Base-by-base conservation (phyloP, 1,140 invertebrate species). In the Pseudomyrmex gracilis region DNA sequence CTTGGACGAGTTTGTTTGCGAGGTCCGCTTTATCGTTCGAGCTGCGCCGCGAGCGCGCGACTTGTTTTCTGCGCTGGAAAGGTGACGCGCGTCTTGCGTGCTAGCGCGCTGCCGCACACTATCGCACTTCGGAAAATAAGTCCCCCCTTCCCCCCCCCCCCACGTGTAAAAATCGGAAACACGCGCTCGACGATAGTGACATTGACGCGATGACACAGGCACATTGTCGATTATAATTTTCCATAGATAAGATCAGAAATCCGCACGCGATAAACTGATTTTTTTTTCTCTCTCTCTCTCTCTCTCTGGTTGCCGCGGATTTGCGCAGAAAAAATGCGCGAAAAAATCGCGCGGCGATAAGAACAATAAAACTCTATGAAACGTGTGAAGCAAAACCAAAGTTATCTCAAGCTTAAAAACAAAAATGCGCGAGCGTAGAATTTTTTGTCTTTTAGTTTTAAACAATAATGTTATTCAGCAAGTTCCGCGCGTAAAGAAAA, bases 1-100 rank as follows among this genome's bases (percentile, higher is more conserved):
- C 91, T 92, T 91, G 87, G 73, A 85, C 89, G 85, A 83, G 82
- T 86, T 80, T 91, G 86, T 90, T 91, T 90, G 88, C 87, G 70
- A 91, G 91, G 90, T 86, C 89, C 88, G 85, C 74, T 87, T 92
- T 92, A 92, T 92, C 92, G 73, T 84, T 73, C 15, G 43, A 17
- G 63, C 51, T 45, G 63, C 77, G 60, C 13, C 55, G 53, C 73
- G 53, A 61, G 13, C 24, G 61, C 24, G 61, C 51, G 77, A 17
- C 20, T 82, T 85, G 87, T 88, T 86, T 86, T 83, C 82, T 73
- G 53, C 73, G n/a, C n/a, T n/a, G 60, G 55, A 82, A 34, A 82
- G 47, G n/a, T 58, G 73, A 57, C 73, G 51, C 53, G 22, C 47
- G 60, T 57, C 80, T 73, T 64, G 20, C 61, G 58, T 51, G 10